These are phyloP conservation scores for Amphipoea oculea DNA, from an alignment of 2,888 invertebrate genomes.

Conservation along the genomic window DNA sequence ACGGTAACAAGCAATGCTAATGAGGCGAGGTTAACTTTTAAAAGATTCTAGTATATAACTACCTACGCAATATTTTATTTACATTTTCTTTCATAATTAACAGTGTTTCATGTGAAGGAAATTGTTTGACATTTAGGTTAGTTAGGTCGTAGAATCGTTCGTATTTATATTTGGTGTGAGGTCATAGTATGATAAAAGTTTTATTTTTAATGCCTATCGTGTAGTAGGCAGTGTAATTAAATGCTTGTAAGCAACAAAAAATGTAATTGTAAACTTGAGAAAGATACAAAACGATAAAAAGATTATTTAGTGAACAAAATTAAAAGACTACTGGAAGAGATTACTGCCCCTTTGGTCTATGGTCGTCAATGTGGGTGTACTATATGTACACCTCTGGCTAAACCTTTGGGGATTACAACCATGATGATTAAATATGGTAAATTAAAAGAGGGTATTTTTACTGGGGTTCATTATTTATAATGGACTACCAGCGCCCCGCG, in stretches of 20 bases:
- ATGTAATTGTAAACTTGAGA: not conserved
- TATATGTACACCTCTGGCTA: not conserved
- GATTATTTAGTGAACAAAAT: not conserved
- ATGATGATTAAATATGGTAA: not conserved
- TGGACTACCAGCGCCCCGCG: too few relatives aligned
- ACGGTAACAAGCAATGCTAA: conserved; percentile 49
- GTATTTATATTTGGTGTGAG: not conserved
- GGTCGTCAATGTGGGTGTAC: not conserved
- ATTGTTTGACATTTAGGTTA: conserved; percentile 10
- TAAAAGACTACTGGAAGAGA: not conserved
- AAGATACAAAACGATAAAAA: not conserved
- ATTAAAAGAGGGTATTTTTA: not conserved
- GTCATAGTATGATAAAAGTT: not conserved
- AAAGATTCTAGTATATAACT: not conserved
- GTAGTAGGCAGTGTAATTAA: not conserved
- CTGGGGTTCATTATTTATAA: too few relatives aligned
- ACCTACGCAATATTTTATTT: conserved; percentile 3
- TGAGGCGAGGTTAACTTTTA: conserved; percentile 33
- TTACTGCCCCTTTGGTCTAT: not conserved
- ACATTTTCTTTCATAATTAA: conserved; percentile 9
- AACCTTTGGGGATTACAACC: not conserved
- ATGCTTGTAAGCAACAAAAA: not conserved
- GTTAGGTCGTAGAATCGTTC: not conserved
- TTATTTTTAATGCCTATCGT: not conserved
- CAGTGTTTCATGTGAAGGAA: not conserved